Evolutionary conservation across 1,140 invertebrate species (phyloP).

Genomic region (Trichogramma pretiosum): DNA sequence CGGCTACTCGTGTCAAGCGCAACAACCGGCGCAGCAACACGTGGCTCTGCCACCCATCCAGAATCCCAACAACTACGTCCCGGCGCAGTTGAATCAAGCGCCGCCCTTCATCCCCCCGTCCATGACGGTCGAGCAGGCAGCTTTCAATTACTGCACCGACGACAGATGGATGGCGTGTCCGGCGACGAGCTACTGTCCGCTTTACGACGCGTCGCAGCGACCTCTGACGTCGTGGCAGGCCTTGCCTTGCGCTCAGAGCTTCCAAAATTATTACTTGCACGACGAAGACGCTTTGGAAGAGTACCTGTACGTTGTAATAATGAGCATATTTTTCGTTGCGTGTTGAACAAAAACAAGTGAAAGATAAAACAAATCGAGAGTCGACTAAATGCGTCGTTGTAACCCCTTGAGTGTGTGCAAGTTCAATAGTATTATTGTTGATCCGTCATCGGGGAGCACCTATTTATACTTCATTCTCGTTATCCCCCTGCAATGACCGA

Average conservation of each 20-base stretch:
- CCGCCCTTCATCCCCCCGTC: no score
- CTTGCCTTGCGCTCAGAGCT: constrained; percentile 24
- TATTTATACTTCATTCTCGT: no score
- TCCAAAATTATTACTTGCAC: neutral
- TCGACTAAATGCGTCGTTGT: no score
- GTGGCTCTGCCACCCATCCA: neutral
- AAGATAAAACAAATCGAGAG: no score
- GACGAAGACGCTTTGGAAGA: constrained; percentile 28
- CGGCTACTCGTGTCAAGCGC: constrained; percentile 9
- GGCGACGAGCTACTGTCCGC: constrained; percentile 26
- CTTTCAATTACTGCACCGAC: constrained; percentile 31
- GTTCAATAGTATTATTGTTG: no score
- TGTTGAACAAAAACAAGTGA: no score
- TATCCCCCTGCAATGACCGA: no score
- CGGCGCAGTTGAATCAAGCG: constrained; percentile 4
- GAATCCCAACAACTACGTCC: constrained; percentile 1
- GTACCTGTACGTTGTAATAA: constrained; percentile 36
- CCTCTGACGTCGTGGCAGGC: constrained; percentile 3
- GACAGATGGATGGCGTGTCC: constrained; percentile 33
- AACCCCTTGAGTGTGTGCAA: no score
- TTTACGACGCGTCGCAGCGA: constrained; percentile 18
- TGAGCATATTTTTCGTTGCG: no score
- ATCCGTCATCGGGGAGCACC: no score
- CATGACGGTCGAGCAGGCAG: constrained; percentile 1
- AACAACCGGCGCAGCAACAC: neutral